Conservation (phyloP, 2,797 vertebrate genomes). For the Enoplosus armatus region DNA sequence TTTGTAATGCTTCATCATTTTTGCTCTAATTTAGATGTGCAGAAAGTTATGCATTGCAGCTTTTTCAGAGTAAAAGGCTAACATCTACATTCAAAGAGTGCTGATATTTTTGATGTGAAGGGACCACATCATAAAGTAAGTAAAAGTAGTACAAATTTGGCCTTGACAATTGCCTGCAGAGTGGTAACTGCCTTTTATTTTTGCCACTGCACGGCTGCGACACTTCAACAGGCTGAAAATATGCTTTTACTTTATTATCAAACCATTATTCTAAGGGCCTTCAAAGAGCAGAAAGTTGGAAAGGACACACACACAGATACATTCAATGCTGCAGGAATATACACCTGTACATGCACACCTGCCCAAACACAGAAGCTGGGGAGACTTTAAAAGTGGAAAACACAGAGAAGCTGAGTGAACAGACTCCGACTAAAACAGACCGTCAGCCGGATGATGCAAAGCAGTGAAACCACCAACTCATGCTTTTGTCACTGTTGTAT, state of each 20-base stretch:
- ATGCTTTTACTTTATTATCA: background rate
- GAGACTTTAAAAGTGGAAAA: conserved; percentile 26
- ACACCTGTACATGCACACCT: conserved; percentile 24
- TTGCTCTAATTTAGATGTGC: background rate
- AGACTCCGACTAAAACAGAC: conserved; percentile 38
- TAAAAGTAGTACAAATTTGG: background rate
- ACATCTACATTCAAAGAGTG: background rate
- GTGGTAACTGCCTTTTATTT: conserved; percentile 12
- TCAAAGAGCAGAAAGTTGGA: background rate
- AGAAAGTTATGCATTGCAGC: background rate
- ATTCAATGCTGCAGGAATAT: background rate
- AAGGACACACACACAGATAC: background rate
- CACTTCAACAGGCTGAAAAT: background rate
- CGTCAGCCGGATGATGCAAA: conserved; percentile 73
- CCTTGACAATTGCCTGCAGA: background rate
- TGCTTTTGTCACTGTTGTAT: conserved; percentile 37
- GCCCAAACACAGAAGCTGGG: background rate
- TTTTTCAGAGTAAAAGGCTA: background rate
- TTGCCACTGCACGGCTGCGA: background rate
- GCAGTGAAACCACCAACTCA: conserved; percentile 62
- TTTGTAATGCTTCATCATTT: background rate
- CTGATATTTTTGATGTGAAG: background rate
- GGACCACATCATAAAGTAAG: background rate
- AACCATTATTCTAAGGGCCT: background rate
- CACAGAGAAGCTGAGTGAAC: conserved; percentile 39